Evolutionary conservation across 1,140 invertebrate genomes (phyloP), one percentile per base, ranked within the genome.

Genomic region (Panagrolaimus sp.): DNA sequence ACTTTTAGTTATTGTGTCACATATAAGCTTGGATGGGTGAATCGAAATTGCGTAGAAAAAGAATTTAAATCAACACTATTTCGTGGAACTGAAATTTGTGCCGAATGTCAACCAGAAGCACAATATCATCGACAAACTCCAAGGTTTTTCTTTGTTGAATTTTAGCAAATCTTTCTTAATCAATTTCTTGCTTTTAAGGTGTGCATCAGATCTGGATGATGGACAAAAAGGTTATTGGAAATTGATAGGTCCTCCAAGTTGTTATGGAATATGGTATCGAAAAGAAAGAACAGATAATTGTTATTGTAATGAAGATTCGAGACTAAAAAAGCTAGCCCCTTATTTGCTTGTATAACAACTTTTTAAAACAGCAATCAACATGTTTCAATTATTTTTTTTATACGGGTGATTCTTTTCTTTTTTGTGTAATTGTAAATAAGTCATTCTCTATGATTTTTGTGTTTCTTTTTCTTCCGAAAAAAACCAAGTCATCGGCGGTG

Each of bases 171-270:
- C 21, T 28, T 28, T 21, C 14, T 10, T 7, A 67, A 9, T 17
- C 7, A 43, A 28, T 26, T 10, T 2, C n/a, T n/a, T 65, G 21
- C 1, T 45, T 52, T 71, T 38, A n/a, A 78, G 76, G 44, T 78
- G 77, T 52, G 74, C 77, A 21, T 77, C 74, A 1, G 77, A 78
- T 66, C 45, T 78, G n/a, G 71, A 79, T 10, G 77, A 78, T 46
- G 77, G 77, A 24, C 74, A 78, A 38, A 63, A 70, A 48, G 77
- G 77, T 28, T 79, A 79, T 65, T 78, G 77, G 77, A 78, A 78
- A 55, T 65, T 78, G 55, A 74, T 78, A 14, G 77, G 77, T 1
- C 77, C 77, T 0, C 63, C 74, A 45, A 71, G 67, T 15, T 78
- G 77, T 58, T 79, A 71, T 62, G 77, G 77, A n/a, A 76, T 78